A percentile compares a stretch with the other conserved stretches of the same genome.
Conservation (phyloP, 2,113 vertebrate species). For the Dolichotis patagonum region DNA sequence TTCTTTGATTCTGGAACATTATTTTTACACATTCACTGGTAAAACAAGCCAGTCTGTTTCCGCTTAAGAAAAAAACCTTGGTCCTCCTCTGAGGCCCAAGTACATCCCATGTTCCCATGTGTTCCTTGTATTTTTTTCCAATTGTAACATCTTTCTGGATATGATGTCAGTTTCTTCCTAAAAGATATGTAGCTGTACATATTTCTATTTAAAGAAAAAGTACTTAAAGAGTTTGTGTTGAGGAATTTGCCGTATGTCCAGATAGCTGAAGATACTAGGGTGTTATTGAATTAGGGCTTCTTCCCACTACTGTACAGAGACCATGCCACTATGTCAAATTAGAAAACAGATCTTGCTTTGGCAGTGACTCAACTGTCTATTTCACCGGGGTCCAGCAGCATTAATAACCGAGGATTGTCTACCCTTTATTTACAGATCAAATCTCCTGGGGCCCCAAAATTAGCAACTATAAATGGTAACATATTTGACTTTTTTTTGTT, state of each 20-base stretch:
- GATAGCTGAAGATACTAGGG: background rate
- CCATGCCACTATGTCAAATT: background rate
- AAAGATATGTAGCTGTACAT: background rate
- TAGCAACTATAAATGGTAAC: background rate
- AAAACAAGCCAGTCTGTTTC: background rate
- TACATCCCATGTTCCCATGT: background rate
- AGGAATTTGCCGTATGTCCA: background rate
- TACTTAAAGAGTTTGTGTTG: background rate
- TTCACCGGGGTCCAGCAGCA: background rate
- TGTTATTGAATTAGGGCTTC: background rate
- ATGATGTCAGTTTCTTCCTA: background rate
- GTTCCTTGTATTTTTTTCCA: background rate
- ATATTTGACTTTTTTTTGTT: background rate
- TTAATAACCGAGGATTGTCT: background rate
- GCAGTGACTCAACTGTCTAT: background rate
- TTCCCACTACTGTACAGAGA: background rate
- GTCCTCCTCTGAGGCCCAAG: background rate
- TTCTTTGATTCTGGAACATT: conserved; percentile 27
- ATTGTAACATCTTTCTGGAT: background rate
- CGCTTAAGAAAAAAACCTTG: background rate
- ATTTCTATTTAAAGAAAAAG: background rate
- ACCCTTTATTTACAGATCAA: background rate
- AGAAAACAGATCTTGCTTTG: background rate
- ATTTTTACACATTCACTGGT: background rate
- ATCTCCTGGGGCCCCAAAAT: background rate